phyloP scores from a whole-genome alignment of 2,797 vertebrate species.

The Megaceryle alcyon region DNA sequence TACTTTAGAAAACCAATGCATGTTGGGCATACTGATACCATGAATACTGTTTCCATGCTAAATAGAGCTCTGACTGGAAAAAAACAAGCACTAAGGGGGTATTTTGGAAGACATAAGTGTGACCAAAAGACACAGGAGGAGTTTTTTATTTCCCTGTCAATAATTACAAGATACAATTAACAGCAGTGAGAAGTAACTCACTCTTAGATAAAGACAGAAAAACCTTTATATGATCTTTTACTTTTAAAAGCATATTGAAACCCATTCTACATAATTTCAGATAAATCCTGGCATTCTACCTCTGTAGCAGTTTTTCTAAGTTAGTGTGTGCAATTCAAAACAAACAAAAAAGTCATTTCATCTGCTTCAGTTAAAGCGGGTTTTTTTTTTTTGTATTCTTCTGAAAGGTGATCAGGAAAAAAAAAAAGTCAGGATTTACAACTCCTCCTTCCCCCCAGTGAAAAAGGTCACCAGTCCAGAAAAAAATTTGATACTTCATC shows the following conservation, averaged over 20 bases:
- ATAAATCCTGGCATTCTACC: background rate
- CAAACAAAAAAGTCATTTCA: background rate
- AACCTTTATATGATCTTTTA: background rate
- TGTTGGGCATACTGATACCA: background rate
- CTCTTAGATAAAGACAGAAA: background rate
- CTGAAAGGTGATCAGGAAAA: background rate
- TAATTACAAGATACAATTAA: background rate
- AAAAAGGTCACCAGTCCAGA: background rate
- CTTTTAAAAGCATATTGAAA: background rate
- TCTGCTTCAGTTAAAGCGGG: background rate
- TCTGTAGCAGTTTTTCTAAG: background rate
- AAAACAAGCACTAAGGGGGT: background rate
- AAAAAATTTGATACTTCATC: background rate
- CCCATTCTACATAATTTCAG: background rate
- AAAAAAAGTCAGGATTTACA: background rate
- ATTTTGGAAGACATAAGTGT: background rate
- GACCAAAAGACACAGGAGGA: background rate
- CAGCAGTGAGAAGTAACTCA: background rate
- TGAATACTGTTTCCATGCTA: background rate
- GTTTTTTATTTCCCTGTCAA: background rate
- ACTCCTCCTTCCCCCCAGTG: accelerated
- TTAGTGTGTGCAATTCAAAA: background rate
- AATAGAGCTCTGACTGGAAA: background rate
- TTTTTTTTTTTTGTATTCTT: background rate
- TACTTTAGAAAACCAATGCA: background rate